These are phyloP conservation scores for Heterochromis multidens DNA, from an alignment of 2,113 vertebrate species.

Conservation along the genomic window DNA sequence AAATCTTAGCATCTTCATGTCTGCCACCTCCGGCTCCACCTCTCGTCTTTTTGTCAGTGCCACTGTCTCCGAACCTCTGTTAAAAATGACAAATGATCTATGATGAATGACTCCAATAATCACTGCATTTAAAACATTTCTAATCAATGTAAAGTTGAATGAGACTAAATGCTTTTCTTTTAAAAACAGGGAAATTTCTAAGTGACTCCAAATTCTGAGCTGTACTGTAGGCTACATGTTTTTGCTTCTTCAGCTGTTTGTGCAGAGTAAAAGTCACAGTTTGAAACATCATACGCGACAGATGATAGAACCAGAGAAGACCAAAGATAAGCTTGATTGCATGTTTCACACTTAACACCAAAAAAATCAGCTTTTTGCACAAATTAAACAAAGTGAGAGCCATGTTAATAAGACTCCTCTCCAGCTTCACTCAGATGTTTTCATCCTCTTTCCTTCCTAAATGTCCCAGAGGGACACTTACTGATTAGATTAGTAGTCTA, in stretches of 20 bases:
- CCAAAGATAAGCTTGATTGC: neutral
- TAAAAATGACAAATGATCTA: neutral
- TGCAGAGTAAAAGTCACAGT: too few relatives aligned
- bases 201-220: neutral
- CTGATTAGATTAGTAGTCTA: neutral
- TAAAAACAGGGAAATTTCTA: too few relatives aligned
- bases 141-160: neutral
- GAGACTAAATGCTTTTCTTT: accelerated
- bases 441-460: neutral
- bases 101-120: neutral
- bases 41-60: neutral
- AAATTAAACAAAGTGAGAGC: neutral
- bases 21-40: too few relatives aligned
- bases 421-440: neutral
- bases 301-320: neutral
- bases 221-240: neutral
- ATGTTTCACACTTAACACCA: neutral
- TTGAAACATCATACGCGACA: neutral
- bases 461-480: neutral
- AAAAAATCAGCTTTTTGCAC: neutral
- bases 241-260: neutral
- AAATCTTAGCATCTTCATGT: neutral
- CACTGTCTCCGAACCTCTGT: neutral
- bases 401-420: neutral
- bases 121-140: neutral